These are phyloP conservation scores for Prolemur simus DNA, from an alignment of 2,113 vertebrate species.

Conservation along the genomic window DNA sequence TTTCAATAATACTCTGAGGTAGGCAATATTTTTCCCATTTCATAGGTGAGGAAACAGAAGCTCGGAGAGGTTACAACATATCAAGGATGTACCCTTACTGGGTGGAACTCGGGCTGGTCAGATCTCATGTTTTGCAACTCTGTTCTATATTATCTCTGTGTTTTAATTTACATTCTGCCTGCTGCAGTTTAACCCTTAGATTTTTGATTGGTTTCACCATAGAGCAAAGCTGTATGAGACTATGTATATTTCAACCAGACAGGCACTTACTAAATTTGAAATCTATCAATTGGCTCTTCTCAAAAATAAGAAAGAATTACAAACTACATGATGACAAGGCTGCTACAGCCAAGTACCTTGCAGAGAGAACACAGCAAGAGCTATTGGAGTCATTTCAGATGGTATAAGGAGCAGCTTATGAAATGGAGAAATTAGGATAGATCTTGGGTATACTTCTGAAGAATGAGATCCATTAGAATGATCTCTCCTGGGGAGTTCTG, in stretches of 20 bases:
- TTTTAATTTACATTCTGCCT: not conserved
- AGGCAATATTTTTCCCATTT: not conserved
- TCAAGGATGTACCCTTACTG: not conserved
- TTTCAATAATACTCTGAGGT: not conserved
- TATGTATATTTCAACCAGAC: not conserved
- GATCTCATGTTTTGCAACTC: not conserved
- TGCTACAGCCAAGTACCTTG: not conserved
- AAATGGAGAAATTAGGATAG: constrained; percentile 68
- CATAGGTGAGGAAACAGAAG: not conserved
- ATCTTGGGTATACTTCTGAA: constrained; percentile 71
- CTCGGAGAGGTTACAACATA: not conserved
- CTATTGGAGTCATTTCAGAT: constrained; percentile 44
- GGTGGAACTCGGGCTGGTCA: not conserved
- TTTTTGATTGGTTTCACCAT: not conserved
- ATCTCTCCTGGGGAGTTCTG: constrained; percentile 54
- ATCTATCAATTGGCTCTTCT: not conserved
- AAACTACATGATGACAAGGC: not conserved
- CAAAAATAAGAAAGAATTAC: constrained; percentile 23
- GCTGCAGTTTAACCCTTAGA: not conserved
- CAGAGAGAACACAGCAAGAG: not conserved
- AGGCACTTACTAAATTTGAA: not conserved
- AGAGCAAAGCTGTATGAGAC: not conserved
- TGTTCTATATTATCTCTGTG: not conserved
- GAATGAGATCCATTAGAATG: constrained; percentile 53
- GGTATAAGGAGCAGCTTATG: constrained; percentile 64